phyloP scores from a whole-genome alignment of 2,113 vertebrate genomes.

The Acrocephalus kingi region DNA sequence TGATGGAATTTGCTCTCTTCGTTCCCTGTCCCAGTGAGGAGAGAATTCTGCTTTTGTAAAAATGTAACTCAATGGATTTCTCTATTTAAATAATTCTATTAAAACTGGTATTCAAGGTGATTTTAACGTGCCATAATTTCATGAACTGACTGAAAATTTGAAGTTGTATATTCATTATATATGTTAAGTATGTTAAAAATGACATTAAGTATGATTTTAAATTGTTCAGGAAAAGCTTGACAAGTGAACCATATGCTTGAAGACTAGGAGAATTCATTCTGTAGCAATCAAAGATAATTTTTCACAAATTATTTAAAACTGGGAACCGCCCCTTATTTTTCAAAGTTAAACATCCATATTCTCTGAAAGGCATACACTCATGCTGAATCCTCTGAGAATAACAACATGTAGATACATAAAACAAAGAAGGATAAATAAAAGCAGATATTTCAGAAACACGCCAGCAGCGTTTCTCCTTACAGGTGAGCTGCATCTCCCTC shows the following conservation, averaged over 20 bases:
- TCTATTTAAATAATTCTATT: neutral
- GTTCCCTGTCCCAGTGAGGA: neutral
- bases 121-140: fast-evolving
- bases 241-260: neutral
- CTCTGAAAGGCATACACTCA: too few relatives aligned
- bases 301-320: neutral
- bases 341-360: neutral
- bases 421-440: neutral
- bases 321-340: neutral
- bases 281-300: neutral
- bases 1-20: neutral
- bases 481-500: neutral
- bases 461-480: neutral
- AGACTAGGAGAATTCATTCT: neutral
- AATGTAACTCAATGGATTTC: fast-evolving
- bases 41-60: neutral
- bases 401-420: neutral
- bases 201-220: neutral
- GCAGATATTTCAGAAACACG: neutral
- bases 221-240: neutral
- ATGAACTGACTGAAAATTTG: neutral
- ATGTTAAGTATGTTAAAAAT: neutral
- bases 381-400: neutral
- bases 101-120: neutral
- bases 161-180: neutral